Conservation (phyloP, 2,113 vertebrate genomes). For the Phalacrocorax carbo region DNA sequence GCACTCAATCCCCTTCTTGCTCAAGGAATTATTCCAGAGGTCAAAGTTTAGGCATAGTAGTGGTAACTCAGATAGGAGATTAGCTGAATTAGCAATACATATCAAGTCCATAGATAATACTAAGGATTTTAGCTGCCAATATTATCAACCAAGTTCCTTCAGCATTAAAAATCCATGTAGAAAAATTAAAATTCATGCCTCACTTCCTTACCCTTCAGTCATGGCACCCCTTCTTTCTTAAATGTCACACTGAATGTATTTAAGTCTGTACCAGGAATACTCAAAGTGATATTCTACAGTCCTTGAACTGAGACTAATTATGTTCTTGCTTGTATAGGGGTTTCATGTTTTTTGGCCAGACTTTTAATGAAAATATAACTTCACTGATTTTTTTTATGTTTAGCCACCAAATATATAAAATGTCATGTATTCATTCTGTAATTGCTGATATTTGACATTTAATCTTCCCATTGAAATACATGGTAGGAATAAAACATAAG, state of each 20-base stretch:
- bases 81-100: not conserved
- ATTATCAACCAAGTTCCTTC: not conserved
- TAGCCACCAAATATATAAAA: slow-evolving; percentile 36
- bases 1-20: not conserved
- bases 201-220: not conserved
- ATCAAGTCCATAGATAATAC: not conserved
- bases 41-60: not conserved
- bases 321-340: not conserved
- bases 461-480: slow-evolving; percentile 29
- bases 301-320: not conserved
- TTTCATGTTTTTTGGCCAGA: not conserved
- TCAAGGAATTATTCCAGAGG: not conserved
- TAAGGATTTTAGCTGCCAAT: not conserved
- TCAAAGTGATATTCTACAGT: not conserved
- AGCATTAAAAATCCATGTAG: not conserved
- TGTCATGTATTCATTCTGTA: not conserved
- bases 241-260: not conserved
- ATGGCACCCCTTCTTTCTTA: not conserved
- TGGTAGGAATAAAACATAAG: not conserved
- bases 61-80: not conserved
- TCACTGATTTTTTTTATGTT: not conserved
- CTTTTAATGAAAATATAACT: not conserved
- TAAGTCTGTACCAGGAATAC: not conserved
- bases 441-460: slow-evolving; percentile 54
- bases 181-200: not conserved